These are phyloP conservation scores for Pelecanoides urinatrix DNA, from an alignment of 2,113 vertebrate genomes.

Conservation along the genomic window DNA sequence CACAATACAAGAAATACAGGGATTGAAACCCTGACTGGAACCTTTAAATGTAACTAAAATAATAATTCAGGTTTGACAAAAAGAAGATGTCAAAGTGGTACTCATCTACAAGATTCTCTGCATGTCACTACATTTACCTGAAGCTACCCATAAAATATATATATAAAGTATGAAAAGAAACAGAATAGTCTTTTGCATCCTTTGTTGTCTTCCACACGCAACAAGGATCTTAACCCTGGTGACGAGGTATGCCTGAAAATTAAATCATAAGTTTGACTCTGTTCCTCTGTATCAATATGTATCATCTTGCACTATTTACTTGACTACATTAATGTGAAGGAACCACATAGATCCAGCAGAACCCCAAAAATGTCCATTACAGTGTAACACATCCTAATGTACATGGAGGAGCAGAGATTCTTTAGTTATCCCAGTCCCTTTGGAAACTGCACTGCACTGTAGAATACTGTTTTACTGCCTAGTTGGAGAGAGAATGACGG, in stretches of 20 bases:
- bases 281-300: background rate
- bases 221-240: background rate
- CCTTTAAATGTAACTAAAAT: background rate
- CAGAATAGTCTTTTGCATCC: background rate
- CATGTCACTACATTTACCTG: background rate
- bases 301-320: background rate
- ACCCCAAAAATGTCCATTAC: background rate
- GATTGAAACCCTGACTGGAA: background rate
- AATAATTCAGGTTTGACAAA: background rate
- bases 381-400: background rate
- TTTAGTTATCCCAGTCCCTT: background rate
- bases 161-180: background rate
- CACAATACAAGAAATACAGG: background rate
- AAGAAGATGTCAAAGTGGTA: background rate
- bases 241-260: background rate
- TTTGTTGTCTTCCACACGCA: background rate
- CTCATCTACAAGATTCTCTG: background rate
- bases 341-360: background rate
- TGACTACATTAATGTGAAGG: background rate
- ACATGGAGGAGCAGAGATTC: background rate
- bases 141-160: background rate
- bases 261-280: background rate
- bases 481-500: background rate
- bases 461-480: background rate
- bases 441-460: background rate